A percentile compares a stretch with the other conserved stretches of the same genome.
phyloP scores from a whole-genome alignment of 2,113 vertebrate genomes.

The Ramphastos sulfuratus region DNA sequence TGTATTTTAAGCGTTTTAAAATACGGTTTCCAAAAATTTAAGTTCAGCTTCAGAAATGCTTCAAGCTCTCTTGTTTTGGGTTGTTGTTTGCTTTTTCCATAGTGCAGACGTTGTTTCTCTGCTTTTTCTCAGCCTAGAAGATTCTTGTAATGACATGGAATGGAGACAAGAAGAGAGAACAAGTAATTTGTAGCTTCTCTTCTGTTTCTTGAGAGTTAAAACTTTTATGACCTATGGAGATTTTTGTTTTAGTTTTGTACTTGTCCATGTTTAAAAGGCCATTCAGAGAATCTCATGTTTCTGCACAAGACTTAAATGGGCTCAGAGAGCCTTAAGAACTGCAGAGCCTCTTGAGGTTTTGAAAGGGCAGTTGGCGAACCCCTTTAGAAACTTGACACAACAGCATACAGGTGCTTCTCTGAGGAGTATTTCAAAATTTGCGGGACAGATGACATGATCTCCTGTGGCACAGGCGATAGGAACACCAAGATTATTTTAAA shows the following conservation, averaged over 20 bases:
- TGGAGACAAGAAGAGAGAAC: neutral
- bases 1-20: neutral
- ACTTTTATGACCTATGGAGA: neutral
- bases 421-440: neutral
- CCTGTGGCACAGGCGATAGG: neutral
- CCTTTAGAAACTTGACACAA: neutral
- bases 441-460: neutral
- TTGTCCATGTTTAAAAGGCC: neutral
- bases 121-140: neutral
- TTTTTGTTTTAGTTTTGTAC: neutral
- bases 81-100: neutral
- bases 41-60: neutral
- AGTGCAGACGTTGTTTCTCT: neutral
- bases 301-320: fast-evolving
- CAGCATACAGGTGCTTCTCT: neutral
- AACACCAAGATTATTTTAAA: neutral
- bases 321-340: neutral
- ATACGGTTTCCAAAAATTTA: neutral
- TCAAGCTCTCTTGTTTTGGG: neutral
- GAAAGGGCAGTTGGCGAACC: neutral
- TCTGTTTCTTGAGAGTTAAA: neutral
- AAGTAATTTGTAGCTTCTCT: neutral
- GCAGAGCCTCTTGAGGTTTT: neutral
- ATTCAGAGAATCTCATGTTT: neutral
- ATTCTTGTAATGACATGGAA: neutral